Evolutionary conservation across 2,113 vertebrate species (phyloP), one percentile per base, ranked within the genome.

Genomic region (Strigops habroptila): DNA sequence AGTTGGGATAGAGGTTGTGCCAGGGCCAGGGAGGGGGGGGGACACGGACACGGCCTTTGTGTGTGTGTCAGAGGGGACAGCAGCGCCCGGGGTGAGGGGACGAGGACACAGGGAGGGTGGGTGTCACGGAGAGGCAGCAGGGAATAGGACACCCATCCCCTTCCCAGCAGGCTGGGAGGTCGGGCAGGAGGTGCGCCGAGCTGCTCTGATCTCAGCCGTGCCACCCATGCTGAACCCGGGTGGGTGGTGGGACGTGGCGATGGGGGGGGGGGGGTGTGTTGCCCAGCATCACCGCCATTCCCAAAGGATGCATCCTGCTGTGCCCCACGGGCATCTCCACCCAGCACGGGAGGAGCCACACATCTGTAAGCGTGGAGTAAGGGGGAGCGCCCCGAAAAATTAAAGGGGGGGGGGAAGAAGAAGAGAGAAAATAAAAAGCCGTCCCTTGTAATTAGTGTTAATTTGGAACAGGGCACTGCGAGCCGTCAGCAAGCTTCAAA

Each of bases 401-500:
- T 76, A 57, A 82, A 81, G 17, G 30, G 25, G 24, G 53, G 7
- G 17, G 14, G 41, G 27, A 21, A 25, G 12, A 68, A 11, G 68
- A 2, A 39, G 9, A 86, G 46, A 76, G 71, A 94, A 95, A 95
- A 94, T 89, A 95, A 94, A 92, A 93, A 93, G 86, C 91, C 93
- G 14, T 94, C 97, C 96, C 95, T 97, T 96, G 96, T 97, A 97
- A 97, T 97, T 97, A 97, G 96, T 95, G 96, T 97, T 97, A 97
- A 97, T 97, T 97, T 97, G 96, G 97, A 97, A 97, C 97, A 97
- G 97, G 95, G 96, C 95, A 90, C 94, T 90, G 93, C 57, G 88
- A 97, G 96, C 96, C 94, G 92, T 90, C 92, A 94, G 95, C 88
- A 90, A 96, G 97, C 97, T 98, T 98, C 97, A 98, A 98, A 98